Percentiles rank a stretch among this genome's conserved stretches.
Conservation (phyloP, 2,113 vertebrate species). For the Phycodurus eques region DNA sequence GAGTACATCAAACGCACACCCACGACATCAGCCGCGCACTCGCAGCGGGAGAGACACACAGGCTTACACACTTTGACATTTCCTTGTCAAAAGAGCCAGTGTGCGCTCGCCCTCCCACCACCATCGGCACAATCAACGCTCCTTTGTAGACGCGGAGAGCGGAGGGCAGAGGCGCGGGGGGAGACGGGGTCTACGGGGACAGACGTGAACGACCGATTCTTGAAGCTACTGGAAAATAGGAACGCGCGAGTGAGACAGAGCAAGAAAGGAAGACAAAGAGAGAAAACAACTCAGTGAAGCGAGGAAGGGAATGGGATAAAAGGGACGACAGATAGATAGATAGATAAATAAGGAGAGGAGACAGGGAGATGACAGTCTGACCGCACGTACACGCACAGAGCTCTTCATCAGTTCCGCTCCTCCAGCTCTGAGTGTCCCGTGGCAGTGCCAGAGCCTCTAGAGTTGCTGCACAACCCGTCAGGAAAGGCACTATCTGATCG, state of each 20-base stretch:
- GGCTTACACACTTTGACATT: conserved; percentile 72
- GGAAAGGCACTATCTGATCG: conserved; percentile 58
- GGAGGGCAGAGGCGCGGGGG: conserved; percentile 55
- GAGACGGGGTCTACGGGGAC: conserved; percentile 33
- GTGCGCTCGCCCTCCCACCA: conserved; percentile 64
- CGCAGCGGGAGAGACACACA: conserved; percentile 45
- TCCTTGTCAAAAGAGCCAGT: conserved; percentile 74
- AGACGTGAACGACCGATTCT: conserved; percentile 45
- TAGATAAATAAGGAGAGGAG: conserved; percentile 60
- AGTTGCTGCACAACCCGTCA: conserved; percentile 50
- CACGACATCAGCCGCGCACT: no score
- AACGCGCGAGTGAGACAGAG: conserved; percentile 20
- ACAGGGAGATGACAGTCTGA: conserved; percentile 62
- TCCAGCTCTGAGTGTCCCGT: conserved; percentile 58
- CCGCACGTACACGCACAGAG: conserved; percentile 34
- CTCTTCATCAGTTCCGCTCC: conserved; percentile 62
- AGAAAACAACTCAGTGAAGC: conserved; percentile 49
- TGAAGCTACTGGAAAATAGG: conserved; percentile 36
- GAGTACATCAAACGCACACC: conserved; percentile 44
- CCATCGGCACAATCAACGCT: conserved; percentile 71
- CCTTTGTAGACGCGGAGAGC: conserved; percentile 65
- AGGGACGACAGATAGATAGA: conserved; percentile 42
- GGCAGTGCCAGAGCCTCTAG: conserved; percentile 55
- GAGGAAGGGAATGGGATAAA: conserved; percentile 48
- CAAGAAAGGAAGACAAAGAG: conserved; percentile 18